phyloP scores from a whole-genome alignment of 2,113 vertebrate species.

The Lucifuga dentata region DNA sequence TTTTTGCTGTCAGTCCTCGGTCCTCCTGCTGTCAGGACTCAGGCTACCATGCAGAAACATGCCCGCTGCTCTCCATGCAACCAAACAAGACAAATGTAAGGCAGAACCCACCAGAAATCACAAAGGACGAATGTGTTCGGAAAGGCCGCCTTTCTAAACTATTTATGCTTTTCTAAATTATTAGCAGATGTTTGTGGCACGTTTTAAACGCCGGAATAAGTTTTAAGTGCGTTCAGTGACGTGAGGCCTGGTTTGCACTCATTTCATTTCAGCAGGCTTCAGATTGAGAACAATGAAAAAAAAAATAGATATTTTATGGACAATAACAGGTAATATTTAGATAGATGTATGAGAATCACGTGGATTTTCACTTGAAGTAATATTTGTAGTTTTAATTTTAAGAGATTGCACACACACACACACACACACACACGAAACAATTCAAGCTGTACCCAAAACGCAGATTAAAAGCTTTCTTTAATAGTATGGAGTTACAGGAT shows the following conservation, averaged over 20 bases:
- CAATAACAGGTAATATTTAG: not conserved
- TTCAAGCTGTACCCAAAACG: not conserved
- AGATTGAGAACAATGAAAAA: constrained; percentile 10
- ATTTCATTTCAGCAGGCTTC: constrained; percentile 17
- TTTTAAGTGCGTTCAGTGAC: constrained; percentile 42
- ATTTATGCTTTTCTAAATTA: constrained; percentile 78
- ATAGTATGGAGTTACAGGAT: constrained; percentile 50
- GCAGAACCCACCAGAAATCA: constrained; percentile 58
- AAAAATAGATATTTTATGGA: constrained; percentile 4
- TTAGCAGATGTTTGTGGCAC: constrained; percentile 79
- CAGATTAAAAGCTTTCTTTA: constrained; percentile 7
- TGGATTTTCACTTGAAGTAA: not conserved
- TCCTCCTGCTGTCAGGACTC: constrained; percentile 46
- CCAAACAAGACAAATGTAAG: constrained; percentile 55
- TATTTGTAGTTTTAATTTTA: constrained; percentile 9
- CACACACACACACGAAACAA: constrained; percentile 20
- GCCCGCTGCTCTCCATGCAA: constrained; percentile 37
- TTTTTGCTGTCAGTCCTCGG: constrained; percentile 31
- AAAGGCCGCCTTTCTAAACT: constrained; percentile 70
- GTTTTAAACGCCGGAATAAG: constrained; percentile 54
- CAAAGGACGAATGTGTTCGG: constrained; percentile 58
- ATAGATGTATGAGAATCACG: constrained; percentile 1
- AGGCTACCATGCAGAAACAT: constrained; percentile 39
- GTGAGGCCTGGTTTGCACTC: constrained; percentile 40
- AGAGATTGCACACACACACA: constrained; percentile 13